A percentile compares a stretch with the other conserved stretches of the same genome.
These are phyloP conservation scores for Caenorhabditis becei DNA, from an alignment of 2,888 invertebrate genomes.

Conservation along the genomic window DNA sequence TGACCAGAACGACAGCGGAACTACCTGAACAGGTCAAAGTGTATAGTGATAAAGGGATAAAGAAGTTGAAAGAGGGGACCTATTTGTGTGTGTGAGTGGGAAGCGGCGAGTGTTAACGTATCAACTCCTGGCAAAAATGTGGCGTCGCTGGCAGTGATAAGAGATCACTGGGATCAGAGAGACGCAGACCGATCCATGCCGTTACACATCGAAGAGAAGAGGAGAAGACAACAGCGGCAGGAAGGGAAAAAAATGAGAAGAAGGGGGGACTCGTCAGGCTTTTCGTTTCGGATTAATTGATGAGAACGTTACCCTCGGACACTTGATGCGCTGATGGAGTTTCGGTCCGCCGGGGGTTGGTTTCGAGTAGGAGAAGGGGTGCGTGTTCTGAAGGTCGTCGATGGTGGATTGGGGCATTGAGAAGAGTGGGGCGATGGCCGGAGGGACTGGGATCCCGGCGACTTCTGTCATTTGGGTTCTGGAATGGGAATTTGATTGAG, in stretches of 20 bases:
- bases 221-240: conserved; percentile 31
- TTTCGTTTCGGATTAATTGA: conserved; percentile 33
- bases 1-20: conserved; percentile 43
- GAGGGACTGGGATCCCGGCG: conserved; percentile 26
- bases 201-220: conserved; percentile 33
- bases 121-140: conserved; percentile 41
- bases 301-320: conserved; percentile 56
- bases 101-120: conserved; percentile 58
- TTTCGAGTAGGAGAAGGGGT: conserved; percentile 65
- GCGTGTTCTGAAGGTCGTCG: conserved; percentile 44
- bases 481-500: neutral
- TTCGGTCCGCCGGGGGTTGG: conserved; percentile 64
- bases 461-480: conserved; percentile 42
- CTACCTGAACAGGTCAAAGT: conserved; percentile 33
- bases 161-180: conserved; percentile 5
- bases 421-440: conserved; percentile 46
- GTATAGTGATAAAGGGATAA: conserved; percentile 9
- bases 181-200: conserved; percentile 41
- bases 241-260: conserved; percentile 26
- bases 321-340: conserved; percentile 59
- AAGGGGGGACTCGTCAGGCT: neutral
- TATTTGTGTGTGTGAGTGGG: conserved; percentile 37
- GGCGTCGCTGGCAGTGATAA: conserved; percentile 16
- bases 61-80: conserved; percentile 15
- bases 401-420: conserved; percentile 43